Evolutionary conservation across 2,113 vertebrate species (phyloP), one percentile per base, ranked within the genome.

Genomic region (Petrocephalus microphthalmus): DNA sequence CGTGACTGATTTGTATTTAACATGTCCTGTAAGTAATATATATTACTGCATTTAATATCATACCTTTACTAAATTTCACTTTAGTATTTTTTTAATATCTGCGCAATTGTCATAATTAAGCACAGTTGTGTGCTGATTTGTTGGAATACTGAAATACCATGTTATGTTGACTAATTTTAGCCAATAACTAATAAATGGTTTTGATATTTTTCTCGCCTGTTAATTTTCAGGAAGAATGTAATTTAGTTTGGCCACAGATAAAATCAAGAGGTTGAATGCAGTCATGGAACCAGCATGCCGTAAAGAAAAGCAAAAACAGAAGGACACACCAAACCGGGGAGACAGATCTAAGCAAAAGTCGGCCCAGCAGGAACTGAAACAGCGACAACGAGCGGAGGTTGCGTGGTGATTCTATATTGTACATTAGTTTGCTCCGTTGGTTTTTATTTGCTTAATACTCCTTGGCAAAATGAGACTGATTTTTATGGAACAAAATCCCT

Each of bases 381-480:
- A 98, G 89, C 93, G 97, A 85, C 98, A 99, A 91, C 95, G 98
- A 90, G 97, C 97, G 0, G 97, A 98, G 97, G 97, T 97, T 93
- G 90, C 91, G 0, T 49, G 0, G 5, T 78, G 37, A 78, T 19
- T 74, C 33, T 4, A 19, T 3, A 22, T n/a, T 42, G 10, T 45
- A 22, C 85, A 42, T n/a, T 49, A 20, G 37, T 47, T 83, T 83
- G 45, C 81, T 8, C 7, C 20, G 37, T n/a, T 49, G 20, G 19
- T 7, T 53, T 54, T 29, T 29, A 54, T 85, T 29, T 29, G 10
- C 49, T 53, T 13, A 52, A 53, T 86, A 57, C 1, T 86, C 17
- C 7, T 83, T 84, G 29, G 7, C 45, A 71, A 51, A 4, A 37
- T 20, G 15, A 17, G n/a, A 33, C 20, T 3, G 5, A 2, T 37